These are phyloP conservation scores for Thalassoma bifasciatum DNA, from an alignment of 2,113 vertebrate species.

Conservation along the genomic window DNA sequence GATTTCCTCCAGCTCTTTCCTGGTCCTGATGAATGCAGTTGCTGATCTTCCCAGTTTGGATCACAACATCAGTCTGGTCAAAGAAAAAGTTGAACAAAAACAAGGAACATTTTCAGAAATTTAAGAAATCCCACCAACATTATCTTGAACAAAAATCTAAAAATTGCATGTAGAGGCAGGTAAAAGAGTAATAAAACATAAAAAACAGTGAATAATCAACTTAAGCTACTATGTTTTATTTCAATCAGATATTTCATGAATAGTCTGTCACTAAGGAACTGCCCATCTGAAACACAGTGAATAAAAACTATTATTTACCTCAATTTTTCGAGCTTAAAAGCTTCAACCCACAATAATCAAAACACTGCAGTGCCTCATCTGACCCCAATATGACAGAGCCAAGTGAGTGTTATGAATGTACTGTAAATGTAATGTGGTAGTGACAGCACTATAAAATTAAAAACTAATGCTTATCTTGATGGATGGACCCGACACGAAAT, in stretches of 20 bases:
- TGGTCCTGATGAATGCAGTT: conserved; percentile 79
- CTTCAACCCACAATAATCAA: conserved; percentile 14
- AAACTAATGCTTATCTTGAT: conserved; percentile 84
- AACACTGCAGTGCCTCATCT: conserved; percentile 15
- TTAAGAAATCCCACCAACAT: neutral
- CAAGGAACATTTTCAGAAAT: neutral
- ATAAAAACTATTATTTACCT: too few relatives aligned
- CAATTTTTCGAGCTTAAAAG: neutral
- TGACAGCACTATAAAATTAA: conserved; percentile 80
- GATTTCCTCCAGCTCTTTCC: conserved; percentile 81
- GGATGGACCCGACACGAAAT: conserved; percentile 78
- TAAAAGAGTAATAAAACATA: too few relatives aligned
- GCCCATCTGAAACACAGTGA: too few relatives aligned
- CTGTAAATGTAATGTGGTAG: conserved; percentile 66
- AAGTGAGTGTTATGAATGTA: conserved; percentile 63
- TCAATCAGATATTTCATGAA: too few relatives aligned
- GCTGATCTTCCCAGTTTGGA: conserved; percentile 81
- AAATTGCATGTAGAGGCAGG: too few relatives aligned
- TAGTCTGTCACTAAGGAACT: too few relatives aligned
- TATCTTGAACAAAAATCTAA: neutral
- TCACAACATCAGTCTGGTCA: conserved; percentile 80
- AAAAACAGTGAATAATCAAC: too few relatives aligned
- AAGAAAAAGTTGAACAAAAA: conserved; percentile 24
- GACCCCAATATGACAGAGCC: conserved; percentile 49
- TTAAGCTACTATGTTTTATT: too few relatives aligned